These are phyloP conservation scores for Drosophila parthenogenetica DNA, from an alignment of 2,888 invertebrate species.

Conservation along the genomic window DNA sequence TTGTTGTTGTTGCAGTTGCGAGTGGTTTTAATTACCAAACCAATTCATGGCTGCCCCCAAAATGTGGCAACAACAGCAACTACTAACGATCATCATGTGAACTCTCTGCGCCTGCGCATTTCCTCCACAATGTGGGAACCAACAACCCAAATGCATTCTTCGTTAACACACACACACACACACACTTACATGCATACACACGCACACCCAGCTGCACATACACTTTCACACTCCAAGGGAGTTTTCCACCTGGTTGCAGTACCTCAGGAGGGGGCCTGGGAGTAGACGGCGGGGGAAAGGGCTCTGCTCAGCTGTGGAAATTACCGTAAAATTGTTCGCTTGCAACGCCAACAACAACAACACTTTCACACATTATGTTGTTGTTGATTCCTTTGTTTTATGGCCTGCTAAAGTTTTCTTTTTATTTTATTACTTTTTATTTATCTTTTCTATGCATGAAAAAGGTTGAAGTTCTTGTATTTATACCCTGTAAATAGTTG, in stretches of 20 bases:
- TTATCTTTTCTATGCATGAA: conserved; percentile 14
- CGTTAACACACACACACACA: conserved; percentile 5
- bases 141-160: conserved; percentile 55
- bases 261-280: too few relatives aligned
- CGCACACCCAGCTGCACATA: not conserved
- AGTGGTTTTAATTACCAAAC: conserved; percentile 71
- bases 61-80: conserved; percentile 36
- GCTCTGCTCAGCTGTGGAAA: conserved; percentile 48
- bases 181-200: not conserved
- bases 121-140: conserved; percentile 59
- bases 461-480: conserved; percentile 3
- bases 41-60: conserved; percentile 66
- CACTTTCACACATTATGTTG: conserved; percentile 73
- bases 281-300: conserved; percentile 1
- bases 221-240: conserved; percentile 54
- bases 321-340: conserved; percentile 62
- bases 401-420: conserved; percentile 64
- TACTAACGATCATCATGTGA: conserved; percentile 78
- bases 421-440: conserved; percentile 9
- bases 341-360: conserved; percentile 56
- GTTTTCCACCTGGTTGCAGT: conserved; percentile 3
- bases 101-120: conserved; percentile 72
- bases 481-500: not conserved
- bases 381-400: conserved; percentile 69
- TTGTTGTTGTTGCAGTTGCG: conserved; percentile 56